Conservation (phyloP, 2,113 vertebrate genomes). For the Campylomormyrus numenius region DNA sequence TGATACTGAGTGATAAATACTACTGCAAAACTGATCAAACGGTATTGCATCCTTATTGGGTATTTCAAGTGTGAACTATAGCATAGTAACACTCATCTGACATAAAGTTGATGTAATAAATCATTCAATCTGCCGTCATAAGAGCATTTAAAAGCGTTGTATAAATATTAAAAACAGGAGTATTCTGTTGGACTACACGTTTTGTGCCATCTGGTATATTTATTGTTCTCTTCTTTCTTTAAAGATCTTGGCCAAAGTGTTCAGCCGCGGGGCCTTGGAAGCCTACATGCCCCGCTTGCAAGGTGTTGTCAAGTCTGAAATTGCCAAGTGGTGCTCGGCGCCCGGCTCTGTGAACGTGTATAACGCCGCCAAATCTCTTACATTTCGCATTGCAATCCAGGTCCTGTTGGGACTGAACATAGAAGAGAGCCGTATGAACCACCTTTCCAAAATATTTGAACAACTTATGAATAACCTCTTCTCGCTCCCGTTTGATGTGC, state of each 20-base stretch:
- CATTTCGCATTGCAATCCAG: constrained; percentile 80
- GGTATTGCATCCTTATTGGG: not conserved
- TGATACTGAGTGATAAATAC: not conserved
- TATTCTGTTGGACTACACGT: not conserved
- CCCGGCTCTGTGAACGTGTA: constrained; percentile 72
- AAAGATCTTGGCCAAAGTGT: constrained; percentile 82
- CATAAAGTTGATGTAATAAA: not conserved
- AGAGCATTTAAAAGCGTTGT: not conserved
- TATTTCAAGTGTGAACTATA: not conserved
- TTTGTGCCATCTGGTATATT: not conserved
- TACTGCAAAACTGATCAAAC: not conserved
- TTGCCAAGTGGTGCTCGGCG: constrained; percentile 76
- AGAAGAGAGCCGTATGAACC: constrained; percentile 70
- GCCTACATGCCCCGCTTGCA: constrained; percentile 81
- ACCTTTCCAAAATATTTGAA: constrained; percentile 77
- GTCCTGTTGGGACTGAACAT: constrained; percentile 81
- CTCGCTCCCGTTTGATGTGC: constrained; percentile 84
- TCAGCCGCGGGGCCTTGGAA: constrained; percentile 79
- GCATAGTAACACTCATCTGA: not conserved
- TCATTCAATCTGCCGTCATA: not conserved
- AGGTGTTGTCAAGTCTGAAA: constrained; percentile 75
- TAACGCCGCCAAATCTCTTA: constrained; percentile 74
- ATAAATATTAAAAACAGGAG: not conserved
- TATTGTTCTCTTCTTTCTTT: constrained; percentile 16
- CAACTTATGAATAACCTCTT: constrained; percentile 95